phyloP scores from a whole-genome alignment of 2,888 invertebrate species.

The Ichneumoninae sp. region DNA sequence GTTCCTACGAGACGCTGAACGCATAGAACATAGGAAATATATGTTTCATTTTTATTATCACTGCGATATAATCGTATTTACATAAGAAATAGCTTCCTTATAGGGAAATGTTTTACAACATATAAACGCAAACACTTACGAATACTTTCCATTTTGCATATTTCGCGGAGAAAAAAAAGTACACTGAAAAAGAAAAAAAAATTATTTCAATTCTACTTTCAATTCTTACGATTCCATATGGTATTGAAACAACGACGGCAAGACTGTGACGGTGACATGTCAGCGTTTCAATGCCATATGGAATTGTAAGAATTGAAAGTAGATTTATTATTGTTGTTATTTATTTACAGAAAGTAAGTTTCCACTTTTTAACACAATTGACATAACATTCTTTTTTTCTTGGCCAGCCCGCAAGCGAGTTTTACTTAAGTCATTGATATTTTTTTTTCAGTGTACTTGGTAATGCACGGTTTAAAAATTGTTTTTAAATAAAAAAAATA shows the following conservation, averaged over 20 bases:
- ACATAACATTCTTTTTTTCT: too few relatives aligned
- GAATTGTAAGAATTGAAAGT: too few relatives aligned
- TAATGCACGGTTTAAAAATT: background rate
- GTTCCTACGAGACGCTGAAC: constrained; percentile 4
- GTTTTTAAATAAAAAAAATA: background rate
- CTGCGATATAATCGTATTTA: background rate
- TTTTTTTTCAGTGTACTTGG: background rate
- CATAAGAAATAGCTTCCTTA: background rate
- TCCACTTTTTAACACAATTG: too few relatives aligned
- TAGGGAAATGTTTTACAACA: background rate
- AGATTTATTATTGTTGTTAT: too few relatives aligned
- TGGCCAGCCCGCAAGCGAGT: too few relatives aligned
- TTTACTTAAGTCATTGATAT: background rate
- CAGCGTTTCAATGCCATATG: too few relatives aligned
- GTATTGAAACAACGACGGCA: too few relatives aligned
- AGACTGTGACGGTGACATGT: too few relatives aligned
- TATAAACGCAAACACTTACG: background rate
- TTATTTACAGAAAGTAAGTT: too few relatives aligned
- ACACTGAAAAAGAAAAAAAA: background rate
- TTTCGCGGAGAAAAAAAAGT: background rate
- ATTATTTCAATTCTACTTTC: too few relatives aligned
- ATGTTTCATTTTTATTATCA: background rate
- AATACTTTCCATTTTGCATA: background rate
- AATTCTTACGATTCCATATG: too few relatives aligned
- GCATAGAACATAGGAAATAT: background rate